phyloP scores from a whole-genome alignment of 2,797 vertebrate species.

The Chiloscyllium punctatum region DNA sequence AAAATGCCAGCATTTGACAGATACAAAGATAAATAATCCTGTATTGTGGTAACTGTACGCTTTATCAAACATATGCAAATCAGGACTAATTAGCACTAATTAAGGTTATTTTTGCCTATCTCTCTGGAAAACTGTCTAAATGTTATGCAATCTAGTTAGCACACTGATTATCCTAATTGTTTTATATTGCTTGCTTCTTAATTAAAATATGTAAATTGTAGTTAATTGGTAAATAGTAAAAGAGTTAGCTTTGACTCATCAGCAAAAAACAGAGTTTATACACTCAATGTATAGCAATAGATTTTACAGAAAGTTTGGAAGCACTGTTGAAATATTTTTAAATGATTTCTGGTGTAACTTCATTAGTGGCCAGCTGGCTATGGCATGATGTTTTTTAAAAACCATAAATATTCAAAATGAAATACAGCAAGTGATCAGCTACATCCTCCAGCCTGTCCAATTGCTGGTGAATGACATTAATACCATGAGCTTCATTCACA shows the following conservation, averaged over 20 bases:
- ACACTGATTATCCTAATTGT: conserved; percentile 80
- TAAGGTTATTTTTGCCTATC: conserved; percentile 75
- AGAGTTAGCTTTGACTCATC: conserved; percentile 72
- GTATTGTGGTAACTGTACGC: conserved; percentile 72
- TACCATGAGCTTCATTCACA: no score
- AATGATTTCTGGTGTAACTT: background rate
- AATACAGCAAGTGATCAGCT: background rate
- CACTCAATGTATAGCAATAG: background rate
- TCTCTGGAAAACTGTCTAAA: conserved; percentile 78
- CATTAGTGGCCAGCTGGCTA: background rate
- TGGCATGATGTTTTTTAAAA: background rate
- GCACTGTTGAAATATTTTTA: background rate
- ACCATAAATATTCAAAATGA: background rate
- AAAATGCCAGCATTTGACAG: conserved; percentile 66
- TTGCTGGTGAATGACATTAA: background rate
- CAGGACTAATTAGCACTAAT: conserved; percentile 85
- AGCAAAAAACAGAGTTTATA: conserved; percentile 40
- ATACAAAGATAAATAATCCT: conserved; percentile 72
- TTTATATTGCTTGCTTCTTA: conserved; percentile 79
- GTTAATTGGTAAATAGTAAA: conserved; percentile 79
- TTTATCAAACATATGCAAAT: conserved; percentile 90
- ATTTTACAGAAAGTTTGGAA: conserved; percentile 10
- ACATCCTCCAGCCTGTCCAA: background rate
- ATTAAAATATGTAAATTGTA: conserved; percentile 81
- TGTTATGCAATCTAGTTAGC: conserved; percentile 82